These are phyloP conservation scores for Lemur catta DNA, from an alignment of 2,797 vertebrate species.

Conservation along the genomic window DNA sequence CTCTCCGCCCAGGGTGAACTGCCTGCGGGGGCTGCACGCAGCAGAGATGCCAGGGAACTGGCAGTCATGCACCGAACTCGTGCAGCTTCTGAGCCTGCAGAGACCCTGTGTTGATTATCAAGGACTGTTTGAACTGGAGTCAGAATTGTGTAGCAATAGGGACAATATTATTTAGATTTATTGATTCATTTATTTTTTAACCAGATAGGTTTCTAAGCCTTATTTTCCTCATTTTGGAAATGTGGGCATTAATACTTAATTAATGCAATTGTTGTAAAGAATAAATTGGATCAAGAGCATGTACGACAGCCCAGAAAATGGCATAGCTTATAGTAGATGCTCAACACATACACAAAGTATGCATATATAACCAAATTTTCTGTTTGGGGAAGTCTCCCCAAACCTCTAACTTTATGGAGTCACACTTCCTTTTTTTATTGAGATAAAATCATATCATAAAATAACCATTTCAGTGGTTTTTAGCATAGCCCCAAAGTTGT, in stretches of 20 bases:
- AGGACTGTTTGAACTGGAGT: neutral
- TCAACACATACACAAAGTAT: neutral
- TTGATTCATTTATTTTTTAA: neutral
- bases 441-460: neutral
- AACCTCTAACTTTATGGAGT: neutral
- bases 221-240: slow-evolving; percentile 27
- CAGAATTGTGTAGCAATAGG: neutral
- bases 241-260: neutral
- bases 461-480: neutral
- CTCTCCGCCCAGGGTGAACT: neutral
- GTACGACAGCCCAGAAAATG: neutral
- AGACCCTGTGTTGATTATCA: neutral
- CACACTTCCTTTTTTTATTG: neutral
- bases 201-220: neutral
- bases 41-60: neutral
- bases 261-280: neutral
- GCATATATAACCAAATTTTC: neutral
- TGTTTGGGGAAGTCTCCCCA: neutral
- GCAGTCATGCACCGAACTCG: fast-evolving
- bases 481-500: neutral
- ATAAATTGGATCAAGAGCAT: neutral
- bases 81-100: neutral
- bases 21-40: no score
- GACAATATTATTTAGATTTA: neutral
- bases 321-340: neutral